Percentiles rank a stretch among this genome's conserved stretches.
phyloP scores from a whole-genome alignment of 2,888 invertebrate species.

The Aleiodes alternator region DNA sequence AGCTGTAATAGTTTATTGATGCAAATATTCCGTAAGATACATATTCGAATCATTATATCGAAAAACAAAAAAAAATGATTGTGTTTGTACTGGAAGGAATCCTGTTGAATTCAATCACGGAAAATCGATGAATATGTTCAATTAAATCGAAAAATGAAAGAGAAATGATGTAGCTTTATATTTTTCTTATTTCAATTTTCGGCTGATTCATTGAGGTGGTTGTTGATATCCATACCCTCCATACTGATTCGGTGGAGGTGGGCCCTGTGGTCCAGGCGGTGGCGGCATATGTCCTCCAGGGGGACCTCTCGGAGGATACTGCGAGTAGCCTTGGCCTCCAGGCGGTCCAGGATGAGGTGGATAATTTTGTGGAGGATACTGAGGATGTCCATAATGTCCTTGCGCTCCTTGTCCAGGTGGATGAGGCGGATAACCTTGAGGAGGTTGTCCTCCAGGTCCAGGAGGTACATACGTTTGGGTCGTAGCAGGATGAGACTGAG shows the following conservation, averaged over 20 bases:
- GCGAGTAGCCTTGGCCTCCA: slow-evolving; percentile 81
- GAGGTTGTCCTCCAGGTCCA: slow-evolving; percentile 77
- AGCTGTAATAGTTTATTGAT: too few species aligned
- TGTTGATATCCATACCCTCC: slow-evolving; percentile 88
- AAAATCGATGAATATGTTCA: slow-evolving; percentile 20
- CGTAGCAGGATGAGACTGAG: slow-evolving; percentile 77
- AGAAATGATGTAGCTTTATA: background rate
- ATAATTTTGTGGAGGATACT: slow-evolving; percentile 79
- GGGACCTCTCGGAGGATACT: slow-evolving; percentile 80
- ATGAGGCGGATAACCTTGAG: slow-evolving; percentile 78
- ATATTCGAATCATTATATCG: background rate
- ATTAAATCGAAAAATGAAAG: background rate
- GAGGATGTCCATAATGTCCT: slow-evolving; percentile 77
- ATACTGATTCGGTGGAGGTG: slow-evolving; percentile 85
- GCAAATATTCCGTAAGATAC: too few species aligned
- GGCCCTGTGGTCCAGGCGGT: slow-evolving; percentile 83
- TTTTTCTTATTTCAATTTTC: background rate
- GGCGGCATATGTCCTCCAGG: slow-evolving; percentile 79
- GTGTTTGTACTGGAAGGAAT: too few species aligned
- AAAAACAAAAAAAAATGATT: background rate
- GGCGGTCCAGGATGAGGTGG: slow-evolving; percentile 80
- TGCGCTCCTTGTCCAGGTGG: slow-evolving; percentile 75
- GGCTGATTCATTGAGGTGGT: slow-evolving; percentile 82
- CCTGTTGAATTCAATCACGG: too few species aligned
- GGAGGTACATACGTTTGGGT: slow-evolving; percentile 74